phyloP scores from a whole-genome alignment of 2,113 vertebrate genomes.

The Xiphophorus couchianus region DNA sequence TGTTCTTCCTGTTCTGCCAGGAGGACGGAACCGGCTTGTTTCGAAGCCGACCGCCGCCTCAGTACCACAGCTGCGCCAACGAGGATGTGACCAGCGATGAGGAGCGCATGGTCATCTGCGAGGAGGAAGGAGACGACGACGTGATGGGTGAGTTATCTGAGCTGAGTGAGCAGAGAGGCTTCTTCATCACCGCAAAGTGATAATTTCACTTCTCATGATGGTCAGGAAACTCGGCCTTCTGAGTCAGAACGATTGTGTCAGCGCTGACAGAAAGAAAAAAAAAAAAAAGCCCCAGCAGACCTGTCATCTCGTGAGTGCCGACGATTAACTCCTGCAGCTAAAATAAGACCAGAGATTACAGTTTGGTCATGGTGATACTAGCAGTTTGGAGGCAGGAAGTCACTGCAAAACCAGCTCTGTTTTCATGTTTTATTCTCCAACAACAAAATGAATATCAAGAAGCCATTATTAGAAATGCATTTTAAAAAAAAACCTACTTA shows the following conservation, averaged over 20 bases:
- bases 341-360: background rate
- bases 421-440: background rate
- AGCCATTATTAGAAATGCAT: background rate
- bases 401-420: background rate
- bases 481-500: background rate
- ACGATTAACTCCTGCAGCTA: background rate
- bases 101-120: conserved; percentile 92
- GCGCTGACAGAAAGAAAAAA: background rate
- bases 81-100: conserved; percentile 93
- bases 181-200: conserved; percentile 13
- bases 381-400: background rate
- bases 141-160: conserved; percentile 87
- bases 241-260: background rate
- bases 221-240: conserved; percentile 7
- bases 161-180: background rate
- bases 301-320: conserved; percentile 18
- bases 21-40: conserved; percentile 64
- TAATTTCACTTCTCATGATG: conserved; percentile 44
- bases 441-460: background rate
- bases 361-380: background rate
- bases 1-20: conserved; percentile 26
- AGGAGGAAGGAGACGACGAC: conserved; percentile 91
- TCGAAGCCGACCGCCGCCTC: conserved; percentile 47
- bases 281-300: background rate
- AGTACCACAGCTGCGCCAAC: conserved; percentile 79